Evolutionary conservation across 2,113 vertebrate genomes (phyloP).

Genomic region (Brachypteracias leptosomus): DNA sequence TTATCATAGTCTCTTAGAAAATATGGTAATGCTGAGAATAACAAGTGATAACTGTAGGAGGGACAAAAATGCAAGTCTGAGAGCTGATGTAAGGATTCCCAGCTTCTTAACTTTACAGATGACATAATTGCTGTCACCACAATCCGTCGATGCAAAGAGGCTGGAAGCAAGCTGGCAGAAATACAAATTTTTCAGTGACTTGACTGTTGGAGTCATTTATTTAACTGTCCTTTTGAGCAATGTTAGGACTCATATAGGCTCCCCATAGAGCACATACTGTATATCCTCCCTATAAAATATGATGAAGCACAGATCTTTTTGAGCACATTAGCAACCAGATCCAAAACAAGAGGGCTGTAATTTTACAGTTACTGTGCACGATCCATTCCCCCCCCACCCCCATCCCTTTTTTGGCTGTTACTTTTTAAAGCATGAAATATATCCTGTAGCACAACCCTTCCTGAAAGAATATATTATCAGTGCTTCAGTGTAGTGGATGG

Average conservation of each 20-base stretch:
- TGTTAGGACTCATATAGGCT: slow-evolving; percentile 14
- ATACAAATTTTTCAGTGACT: slow-evolving; percentile 44
- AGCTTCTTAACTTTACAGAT: slow-evolving; percentile 39
- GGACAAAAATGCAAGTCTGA: slow-evolving; percentile 42
- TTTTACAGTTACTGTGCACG: slow-evolving; percentile 37
- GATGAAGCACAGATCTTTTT: slow-evolving; percentile 46
- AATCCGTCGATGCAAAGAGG: neutral
- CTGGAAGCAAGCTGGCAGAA: slow-evolving; percentile 53
- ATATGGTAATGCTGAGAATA: slow-evolving; percentile 23
- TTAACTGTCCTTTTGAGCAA: slow-evolving; percentile 55
- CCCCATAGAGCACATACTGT: slow-evolving; percentile 29
- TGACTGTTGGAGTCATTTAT: slow-evolving; percentile 59
- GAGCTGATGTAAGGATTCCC: slow-evolving; percentile 45
- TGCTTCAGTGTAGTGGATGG: neutral
- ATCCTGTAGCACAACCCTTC: slow-evolving; percentile 10
- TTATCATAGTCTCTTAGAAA: slow-evolving; percentile 32
- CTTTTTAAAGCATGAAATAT: slow-evolving; percentile 37
- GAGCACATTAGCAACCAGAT: slow-evolving; percentile 56
- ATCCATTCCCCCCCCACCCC: neutral
- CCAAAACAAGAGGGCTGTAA: slow-evolving; percentile 56
- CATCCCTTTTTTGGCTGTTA: slow-evolving; percentile 23
- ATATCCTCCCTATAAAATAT: slow-evolving; percentile 52
- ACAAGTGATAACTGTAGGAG: slow-evolving; percentile 49
- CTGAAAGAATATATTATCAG: slow-evolving; percentile 35
- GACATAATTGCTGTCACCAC: slow-evolving; percentile 66